A percentile compares a stretch with the other conserved stretches of the same genome.
These are phyloP conservation scores for Microchrysa polita DNA, from an alignment of 2,888 invertebrate species.

Conservation along the genomic window DNA sequence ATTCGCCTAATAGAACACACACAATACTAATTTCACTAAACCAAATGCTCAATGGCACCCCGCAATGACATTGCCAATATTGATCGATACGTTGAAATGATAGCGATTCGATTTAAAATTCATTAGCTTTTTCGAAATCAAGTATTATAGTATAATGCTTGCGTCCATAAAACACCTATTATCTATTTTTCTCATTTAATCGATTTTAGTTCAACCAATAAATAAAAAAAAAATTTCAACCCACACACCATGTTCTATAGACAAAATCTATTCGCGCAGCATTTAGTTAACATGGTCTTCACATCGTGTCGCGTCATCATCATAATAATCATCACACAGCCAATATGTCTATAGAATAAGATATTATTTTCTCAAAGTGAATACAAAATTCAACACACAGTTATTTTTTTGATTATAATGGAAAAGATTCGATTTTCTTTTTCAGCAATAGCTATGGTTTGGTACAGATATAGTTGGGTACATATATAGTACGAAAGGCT, in stretches of 20 bases:
- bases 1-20: too few species aligned
- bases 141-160: not conserved
- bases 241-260: not conserved
- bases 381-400: too few species aligned
- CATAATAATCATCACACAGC: not conserved
- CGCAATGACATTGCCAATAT: not conserved
- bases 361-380: not conserved
- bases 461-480: too few species aligned
- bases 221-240: slow-evolving; percentile 26
- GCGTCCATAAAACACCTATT: slow-evolving; percentile 12
- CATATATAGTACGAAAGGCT: too few species aligned
- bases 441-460: too few species aligned
- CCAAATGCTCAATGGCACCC: not conserved
- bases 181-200: slow-evolving; percentile 25
- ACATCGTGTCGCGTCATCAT: too few species aligned
- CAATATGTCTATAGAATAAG: not conserved
- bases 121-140: slow-evolving; percentile 3
- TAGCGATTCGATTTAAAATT: slow-evolving; percentile 5
- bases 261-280: slow-evolving; percentile 16
- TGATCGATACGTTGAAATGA: not conserved
- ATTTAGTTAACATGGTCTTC: too few species aligned
- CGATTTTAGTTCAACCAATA: slow-evolving; percentile 22
- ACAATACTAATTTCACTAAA: too few species aligned
- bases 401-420: too few species aligned
- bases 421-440: too few species aligned